A percentile compares a stretch with the other conserved stretches of the same genome.
Conservation (phyloP, 2,113 vertebrate species). For the Cyphomyrus plagiostoma region DNA sequence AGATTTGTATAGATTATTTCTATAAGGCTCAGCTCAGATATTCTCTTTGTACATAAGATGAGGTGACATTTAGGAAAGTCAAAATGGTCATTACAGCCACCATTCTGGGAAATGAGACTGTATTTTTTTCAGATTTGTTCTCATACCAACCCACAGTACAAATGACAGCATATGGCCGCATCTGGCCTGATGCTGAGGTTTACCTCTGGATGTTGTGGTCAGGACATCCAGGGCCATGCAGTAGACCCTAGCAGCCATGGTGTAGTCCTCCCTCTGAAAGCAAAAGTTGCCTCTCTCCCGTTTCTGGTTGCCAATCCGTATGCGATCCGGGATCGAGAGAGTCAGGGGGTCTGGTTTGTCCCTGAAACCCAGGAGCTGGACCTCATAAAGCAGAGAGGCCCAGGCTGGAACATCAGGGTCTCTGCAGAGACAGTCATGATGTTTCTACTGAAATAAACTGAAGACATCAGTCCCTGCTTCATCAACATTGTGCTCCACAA, state of each 20-base stretch:
- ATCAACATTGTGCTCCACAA: background rate
- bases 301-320: conserved; percentile 67
- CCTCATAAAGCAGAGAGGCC: conserved; percentile 49
- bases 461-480: background rate
- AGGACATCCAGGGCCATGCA: conserved; percentile 67
- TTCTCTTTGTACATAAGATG: background rate
- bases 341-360: conserved; percentile 40
- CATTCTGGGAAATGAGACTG: background rate
- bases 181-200: background rate
- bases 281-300: conserved; percentile 73
- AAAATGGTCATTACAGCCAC: background rate
- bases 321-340: conserved; percentile 58
- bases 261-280: conserved; percentile 71
- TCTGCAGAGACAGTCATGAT: conserved; percentile 29
- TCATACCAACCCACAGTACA: background rate
- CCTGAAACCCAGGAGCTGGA: conserved; percentile 50
- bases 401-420: conserved; percentile 51
- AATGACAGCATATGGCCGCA: background rate
- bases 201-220: conserved; percentile 40
- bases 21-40: background rate
- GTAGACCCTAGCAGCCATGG: conserved; percentile 64
- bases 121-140: background rate
- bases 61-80: background rate
- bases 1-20: background rate
- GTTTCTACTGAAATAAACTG: background rate